Base-by-base conservation (phyloP, 2,888 invertebrate species). In the Nysson spinosus region DNA sequence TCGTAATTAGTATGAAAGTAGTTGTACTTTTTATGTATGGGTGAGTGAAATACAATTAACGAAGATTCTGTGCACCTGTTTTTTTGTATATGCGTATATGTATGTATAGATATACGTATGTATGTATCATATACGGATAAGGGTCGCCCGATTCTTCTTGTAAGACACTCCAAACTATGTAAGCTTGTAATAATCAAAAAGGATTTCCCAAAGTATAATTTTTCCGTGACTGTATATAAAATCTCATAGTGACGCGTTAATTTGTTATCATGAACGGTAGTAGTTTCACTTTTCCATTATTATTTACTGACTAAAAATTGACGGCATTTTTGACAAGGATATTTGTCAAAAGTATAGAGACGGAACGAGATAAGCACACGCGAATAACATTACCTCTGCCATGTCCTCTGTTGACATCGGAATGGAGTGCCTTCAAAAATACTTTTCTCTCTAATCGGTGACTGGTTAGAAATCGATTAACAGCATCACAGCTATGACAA, bases 1-100 rank as follows among this genome's bases (percentile, higher is more conserved):
- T 80, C n/a, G 51, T 72, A 77, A 76, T 76, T 82, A 78, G 79
- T 84, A 83, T 78, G 83, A 83, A 84, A 84, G 81, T 83, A 83
- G 79, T 83, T 83, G 81, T 83, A 81, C 80, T 83, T n/a, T n/a
- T 83, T 75, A 81, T 78, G 69, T 76, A 72, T 79, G 63, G 63
- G 64, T 61, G 70, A 73, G 58, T 69, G 66, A 56, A 55, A 46
- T 73, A 60, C 62, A 57, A 71, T 76, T 67, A 73, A 76, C 69
- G 52, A 62, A 71, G 72, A 68, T 40, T 69, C 75, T 68, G 75
- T 70, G 66, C 24, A 24, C 37, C 16, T 62, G 22, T 51, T 37
- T 60, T 39, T 54, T 34, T 61, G 47, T 56, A 19, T 64, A 43
- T 70, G 17, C 54, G 39, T 56, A 22, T 62, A 50, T 49, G 44